These are phyloP conservation scores for Micrasema minimum DNA, from an alignment of 1,140 invertebrate species.

Conservation along the genomic window DNA sequence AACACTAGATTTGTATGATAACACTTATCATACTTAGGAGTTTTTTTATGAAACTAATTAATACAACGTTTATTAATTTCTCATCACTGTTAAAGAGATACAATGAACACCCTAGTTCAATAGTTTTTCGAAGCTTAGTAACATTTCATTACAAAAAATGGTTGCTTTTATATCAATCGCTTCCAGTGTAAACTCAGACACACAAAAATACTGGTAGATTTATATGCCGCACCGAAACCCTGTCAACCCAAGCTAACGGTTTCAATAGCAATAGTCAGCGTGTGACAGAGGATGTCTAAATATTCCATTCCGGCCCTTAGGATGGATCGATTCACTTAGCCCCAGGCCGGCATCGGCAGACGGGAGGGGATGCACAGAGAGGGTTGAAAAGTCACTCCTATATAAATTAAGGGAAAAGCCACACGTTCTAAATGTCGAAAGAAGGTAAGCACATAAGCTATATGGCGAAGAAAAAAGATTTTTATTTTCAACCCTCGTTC, in stretches of 20 bases:
- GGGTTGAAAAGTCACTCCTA: conserved; percentile 27
- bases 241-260: not conserved
- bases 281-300: conserved; percentile 20
- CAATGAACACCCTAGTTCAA: no score
- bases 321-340: conserved; percentile 28
- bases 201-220: no score
- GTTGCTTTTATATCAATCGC: no score
- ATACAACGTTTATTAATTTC: no score
- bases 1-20: no score
- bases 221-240: no score
- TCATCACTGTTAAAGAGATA: no score
- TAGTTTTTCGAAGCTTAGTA: no score
- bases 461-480: not conserved
- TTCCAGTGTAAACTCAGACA: no score
- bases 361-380: not conserved
- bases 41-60: no score
- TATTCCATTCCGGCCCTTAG: conserved; percentile 24
- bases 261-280: not conserved
- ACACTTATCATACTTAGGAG: no score
- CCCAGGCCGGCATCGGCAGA: not conserved
- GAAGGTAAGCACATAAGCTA: not conserved
- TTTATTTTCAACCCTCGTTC: conserved; percentile 9
- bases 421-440: not conserved
- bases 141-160: no score
- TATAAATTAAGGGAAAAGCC: conserved; percentile 25